Percentiles rank a stretch among this genome's conserved stretches.
phyloP scores from a whole-genome alignment of 2,797 vertebrate genomes.

The Acestrorhynchus altus region DNA sequence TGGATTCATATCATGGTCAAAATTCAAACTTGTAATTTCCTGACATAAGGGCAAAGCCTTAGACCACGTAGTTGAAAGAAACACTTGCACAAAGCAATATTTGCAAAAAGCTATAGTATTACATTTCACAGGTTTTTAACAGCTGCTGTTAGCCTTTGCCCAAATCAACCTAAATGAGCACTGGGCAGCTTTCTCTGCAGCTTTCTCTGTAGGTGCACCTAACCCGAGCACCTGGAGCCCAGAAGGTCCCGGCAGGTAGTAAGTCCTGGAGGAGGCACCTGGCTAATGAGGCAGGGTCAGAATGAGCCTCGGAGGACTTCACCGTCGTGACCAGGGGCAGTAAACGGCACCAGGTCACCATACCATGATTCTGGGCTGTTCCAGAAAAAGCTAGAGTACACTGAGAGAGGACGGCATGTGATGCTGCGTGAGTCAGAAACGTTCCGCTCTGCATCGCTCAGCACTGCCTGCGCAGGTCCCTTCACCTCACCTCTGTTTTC shows the following conservation, averaged over 20 bases:
- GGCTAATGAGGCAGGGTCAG: slow-evolving; percentile 56
- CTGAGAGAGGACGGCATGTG: slow-evolving; percentile 14
- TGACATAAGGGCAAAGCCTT: background rate
- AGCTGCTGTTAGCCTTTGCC: slow-evolving; percentile 65
- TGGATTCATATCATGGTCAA: background rate
- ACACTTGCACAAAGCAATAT: background rate
- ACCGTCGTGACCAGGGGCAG: slow-evolving; percentile 27
- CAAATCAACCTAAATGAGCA: slow-evolving; percentile 57
- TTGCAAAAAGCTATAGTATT: background rate
- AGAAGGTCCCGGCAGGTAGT: slow-evolving; percentile 72
- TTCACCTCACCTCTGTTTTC: slow-evolving; percentile 71
- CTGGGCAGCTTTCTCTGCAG: slow-evolving; percentile 74
- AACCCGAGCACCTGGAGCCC: slow-evolving; percentile 79
- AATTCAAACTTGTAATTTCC: background rate
- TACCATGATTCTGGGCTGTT: slow-evolving; percentile 40
- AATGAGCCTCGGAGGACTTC: slow-evolving; percentile 35
- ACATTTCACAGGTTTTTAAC: background rate
- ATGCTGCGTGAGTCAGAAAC: slow-evolving; percentile 54
- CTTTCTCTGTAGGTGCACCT: slow-evolving; percentile 72
- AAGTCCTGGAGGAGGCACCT: slow-evolving; percentile 51
- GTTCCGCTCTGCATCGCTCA: slow-evolving; percentile 69
- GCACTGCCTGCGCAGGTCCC: slow-evolving; percentile 66
- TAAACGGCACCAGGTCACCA: slow-evolving; percentile 33
- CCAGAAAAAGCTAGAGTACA: slow-evolving; percentile 30
- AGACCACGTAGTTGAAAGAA: background rate